phyloP scores from a whole-genome alignment of 2,113 vertebrate genomes.

The Condylura cristata region DNA sequence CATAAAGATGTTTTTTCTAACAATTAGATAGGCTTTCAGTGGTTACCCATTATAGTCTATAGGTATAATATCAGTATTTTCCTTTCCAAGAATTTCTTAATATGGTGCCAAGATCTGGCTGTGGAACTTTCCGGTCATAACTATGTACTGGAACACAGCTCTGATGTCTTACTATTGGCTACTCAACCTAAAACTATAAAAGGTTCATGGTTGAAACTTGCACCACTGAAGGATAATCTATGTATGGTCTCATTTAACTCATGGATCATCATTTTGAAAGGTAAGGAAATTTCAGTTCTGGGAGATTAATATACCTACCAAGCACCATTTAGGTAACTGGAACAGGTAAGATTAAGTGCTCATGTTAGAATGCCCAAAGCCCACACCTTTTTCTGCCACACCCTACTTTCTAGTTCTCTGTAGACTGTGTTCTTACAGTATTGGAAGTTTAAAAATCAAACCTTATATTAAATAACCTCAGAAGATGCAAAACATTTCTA shows the following conservation, averaged over 20 bases:
- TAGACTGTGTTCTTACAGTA: not conserved
- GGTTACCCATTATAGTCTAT: not conserved
- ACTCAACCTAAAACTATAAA: not conserved
- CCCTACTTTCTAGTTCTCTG: not conserved
- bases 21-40: not conserved
- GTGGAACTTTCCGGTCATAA: not conserved
- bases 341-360: not conserved
- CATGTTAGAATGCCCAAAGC: not conserved
- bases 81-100: not conserved
- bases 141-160: not conserved
- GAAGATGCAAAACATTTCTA: not conserved
- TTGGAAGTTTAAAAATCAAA: constrained; percentile 15
- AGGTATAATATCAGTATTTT: not conserved
- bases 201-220: not conserved
- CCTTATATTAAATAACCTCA: not conserved
- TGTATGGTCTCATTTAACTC: not conserved
- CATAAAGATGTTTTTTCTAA: not conserved
- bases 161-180: not conserved
- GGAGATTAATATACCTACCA: not conserved
- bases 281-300: not conserved
- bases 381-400: not conserved
- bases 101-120: not conserved
- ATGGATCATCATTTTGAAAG: constrained; percentile 26
- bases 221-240: not conserved
- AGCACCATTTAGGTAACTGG: not conserved